Base-by-base conservation (phyloP, 2,888 invertebrate genomes). In the Phytoseiulus persimilis region DNA sequence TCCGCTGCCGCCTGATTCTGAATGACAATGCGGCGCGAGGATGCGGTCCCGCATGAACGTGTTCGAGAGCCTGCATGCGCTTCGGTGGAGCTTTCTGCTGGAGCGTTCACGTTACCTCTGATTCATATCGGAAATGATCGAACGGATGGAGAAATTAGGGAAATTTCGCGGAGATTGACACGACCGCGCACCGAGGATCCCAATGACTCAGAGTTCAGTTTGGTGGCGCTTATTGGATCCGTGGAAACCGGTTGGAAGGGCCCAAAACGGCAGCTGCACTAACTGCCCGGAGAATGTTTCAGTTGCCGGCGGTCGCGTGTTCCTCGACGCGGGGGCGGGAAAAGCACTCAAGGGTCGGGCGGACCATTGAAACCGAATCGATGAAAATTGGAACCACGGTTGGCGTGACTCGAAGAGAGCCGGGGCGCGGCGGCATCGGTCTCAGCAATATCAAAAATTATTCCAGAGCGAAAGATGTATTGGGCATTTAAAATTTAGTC, bases 401-500 rank as follows among this genome's bases (percentile, higher is more conserved):
- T 32, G 87, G 32, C 87, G 87, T 39, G 32, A 87, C 32, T 32
- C 87, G 33, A 87, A 31, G 84, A 84, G 31, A 84, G 31, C 23
- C 31, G 9, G 39, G 65, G 23, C 65, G 14, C 33, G 14, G 9
- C 33, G 32, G 18, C 31, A 33, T 2, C 11, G 32, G 84, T 31
- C 84, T 84, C 65, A 65, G 65, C 65, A 28, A 65, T 65, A 65
- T 65, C 65, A 65, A 65, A 65, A 65, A 65, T 65, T 65, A 65
- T 65, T 65, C 65, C 65, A 28, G 18, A 6, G 65, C 23, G 87
- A 33, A 87, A 87, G 87, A 87, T 87, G 87, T 87, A 87, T 87
- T 87, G 87, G 33, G 87, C 87, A 32, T 33, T 87, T 87, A 32
- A 87, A 87, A 87, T 31, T 87, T 87, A 87, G 87, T 87, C 33